Evolutionary conservation across 2,113 vertebrate genomes (phyloP).

Genomic region (Salminus brasiliensis): DNA sequence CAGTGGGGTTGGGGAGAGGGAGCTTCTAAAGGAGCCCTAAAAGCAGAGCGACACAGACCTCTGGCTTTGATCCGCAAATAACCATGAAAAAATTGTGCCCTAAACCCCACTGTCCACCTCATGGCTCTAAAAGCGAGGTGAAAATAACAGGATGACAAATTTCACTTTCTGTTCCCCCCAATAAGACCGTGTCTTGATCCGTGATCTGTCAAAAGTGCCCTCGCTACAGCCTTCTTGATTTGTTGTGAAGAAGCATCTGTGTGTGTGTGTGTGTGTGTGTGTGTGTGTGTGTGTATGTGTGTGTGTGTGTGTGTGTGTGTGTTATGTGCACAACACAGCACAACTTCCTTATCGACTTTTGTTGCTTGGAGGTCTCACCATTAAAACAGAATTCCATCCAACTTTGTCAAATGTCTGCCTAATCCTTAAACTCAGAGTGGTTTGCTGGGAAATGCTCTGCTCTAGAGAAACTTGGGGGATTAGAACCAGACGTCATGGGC

Average conservation of each 20-base stretch:
- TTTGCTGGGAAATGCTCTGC: no score
- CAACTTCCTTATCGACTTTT: no score
- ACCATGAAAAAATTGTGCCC: not conserved
- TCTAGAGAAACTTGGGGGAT: no score
- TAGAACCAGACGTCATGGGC: no score
- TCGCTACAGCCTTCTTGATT: not conserved
- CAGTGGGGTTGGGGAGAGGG: not conserved
- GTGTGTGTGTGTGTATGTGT: not conserved
- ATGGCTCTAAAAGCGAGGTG: conserved; percentile 3
- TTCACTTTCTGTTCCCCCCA: conserved; percentile 14
- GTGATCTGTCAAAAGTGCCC: conserved; percentile 28
- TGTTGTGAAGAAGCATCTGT: conserved; percentile 3
- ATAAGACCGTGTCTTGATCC: conserved; percentile 29
- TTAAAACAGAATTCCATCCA: no score
- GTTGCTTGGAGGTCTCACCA: no score
- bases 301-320: no score
- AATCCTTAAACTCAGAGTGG: no score
- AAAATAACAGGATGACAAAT: conserved; percentile 42
- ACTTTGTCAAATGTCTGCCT: no score
- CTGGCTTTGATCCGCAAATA: conserved; percentile 45
- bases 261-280: not conserved
- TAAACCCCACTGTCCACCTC: conserved; percentile 2
- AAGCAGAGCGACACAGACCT: not conserved
- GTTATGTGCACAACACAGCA: no score
- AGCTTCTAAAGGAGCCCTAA: not conserved